Evolutionary conservation across 2,797 vertebrate genomes (phyloP).

Genomic region (Eremophila alpestris): DNA sequence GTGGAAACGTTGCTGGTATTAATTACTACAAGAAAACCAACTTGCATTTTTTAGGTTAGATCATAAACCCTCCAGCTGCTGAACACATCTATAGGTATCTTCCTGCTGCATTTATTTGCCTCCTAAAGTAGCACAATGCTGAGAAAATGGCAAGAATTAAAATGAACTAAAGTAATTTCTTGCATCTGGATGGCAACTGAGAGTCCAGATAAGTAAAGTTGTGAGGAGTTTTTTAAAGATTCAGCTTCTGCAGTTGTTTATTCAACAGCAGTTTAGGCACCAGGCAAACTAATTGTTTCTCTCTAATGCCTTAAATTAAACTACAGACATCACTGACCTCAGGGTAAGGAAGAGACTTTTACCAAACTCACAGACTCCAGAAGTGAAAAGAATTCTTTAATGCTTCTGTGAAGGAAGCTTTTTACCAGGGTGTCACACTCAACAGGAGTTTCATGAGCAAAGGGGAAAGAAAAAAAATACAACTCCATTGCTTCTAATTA

Average conservation of each 20-base stretch:
- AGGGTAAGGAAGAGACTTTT: slow-evolving; percentile 56
- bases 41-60: slow-evolving; percentile 61
- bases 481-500: background rate
- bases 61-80: slow-evolving; percentile 63
- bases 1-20: slow-evolving; percentile 60
- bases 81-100: slow-evolving; percentile 59
- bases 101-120: slow-evolving; percentile 51
- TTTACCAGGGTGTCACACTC: background rate
- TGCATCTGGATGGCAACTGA: slow-evolving; percentile 48
- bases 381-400: slow-evolving; percentile 15
- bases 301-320: slow-evolving; percentile 24
- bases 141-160: slow-evolving; percentile 57
- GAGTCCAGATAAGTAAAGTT: slow-evolving; percentile 52
- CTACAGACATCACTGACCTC: slow-evolving; percentile 5
- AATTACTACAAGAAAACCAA: slow-evolving; percentile 67
- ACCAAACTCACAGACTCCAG: background rate
- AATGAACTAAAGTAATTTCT: slow-evolving; percentile 51
- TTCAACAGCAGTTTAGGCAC: slow-evolving; percentile 20
- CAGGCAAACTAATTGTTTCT: slow-evolving; percentile 17
- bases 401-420: slow-evolving; percentile 6
- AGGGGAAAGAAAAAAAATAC: background rate
- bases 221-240: slow-evolving; percentile 38
- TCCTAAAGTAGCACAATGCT: slow-evolving; percentile 41
- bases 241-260: background rate
- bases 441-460: background rate